Evolutionary conservation across 2,888 invertebrate species (phyloP), one percentile per base, ranked within the genome.

Genomic region (Rotaria socialis): DNA sequence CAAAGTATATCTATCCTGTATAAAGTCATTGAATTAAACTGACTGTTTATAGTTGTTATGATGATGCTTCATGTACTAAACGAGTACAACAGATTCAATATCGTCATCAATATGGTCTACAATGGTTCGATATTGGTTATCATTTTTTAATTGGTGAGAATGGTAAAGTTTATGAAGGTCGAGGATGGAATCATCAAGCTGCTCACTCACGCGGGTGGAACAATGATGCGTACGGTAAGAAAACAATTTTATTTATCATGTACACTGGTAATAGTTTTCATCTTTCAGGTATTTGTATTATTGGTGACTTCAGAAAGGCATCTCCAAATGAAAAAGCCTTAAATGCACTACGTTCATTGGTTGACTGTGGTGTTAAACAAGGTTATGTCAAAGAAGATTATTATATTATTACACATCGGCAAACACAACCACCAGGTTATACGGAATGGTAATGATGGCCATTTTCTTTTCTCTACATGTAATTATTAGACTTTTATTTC

Each of bases 151-250:
- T 88, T 27, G 88, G 88, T 41, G 88, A 87, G 80, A 88, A 88
- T 85, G 88, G 88, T 6, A 88, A 86, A 27, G 88, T 87, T 14
- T 88, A 88, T 85, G 88, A 88, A 85, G 88, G 88, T 11, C 87
- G 88, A 22, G 88, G 88, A 58, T 88, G 88, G 88, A 86, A 85
- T 43, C 56, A 19, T 27, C 67, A 74, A n/a, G 88, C 88, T 24
- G 88, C 88, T n/a, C 88, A 88, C 58, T 75, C 87, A 14, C 50
- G 55, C 67, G 7, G 91, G 91, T 85, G 94, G 94, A 91, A 95
- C 94, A 90, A 84, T 22, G 85, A 84, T n/a, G 87, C 88, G 35
- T 85, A 88, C 0, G 85, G 85, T 85, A 67, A 67, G 4, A 10
- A 1, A 16, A 67, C 6, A 50, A 8, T 8, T 27, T 0, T 35